These are phyloP conservation scores for Micropterix aruncella DNA, from an alignment of 2,888 invertebrate species.

Conservation along the genomic window DNA sequence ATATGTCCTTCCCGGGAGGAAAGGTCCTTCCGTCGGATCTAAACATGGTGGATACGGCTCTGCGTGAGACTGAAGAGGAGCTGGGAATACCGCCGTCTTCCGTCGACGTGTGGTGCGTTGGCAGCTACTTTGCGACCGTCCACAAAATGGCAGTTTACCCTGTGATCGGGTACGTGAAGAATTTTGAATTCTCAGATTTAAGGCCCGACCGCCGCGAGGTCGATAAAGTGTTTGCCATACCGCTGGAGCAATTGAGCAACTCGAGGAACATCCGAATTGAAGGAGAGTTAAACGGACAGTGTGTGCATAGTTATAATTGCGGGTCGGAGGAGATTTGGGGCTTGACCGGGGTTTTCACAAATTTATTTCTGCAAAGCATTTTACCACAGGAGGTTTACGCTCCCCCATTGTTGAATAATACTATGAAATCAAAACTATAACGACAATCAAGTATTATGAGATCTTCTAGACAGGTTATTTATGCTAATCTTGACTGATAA, in stretches of 20 bases:
- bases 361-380: slow-evolving; percentile 53
- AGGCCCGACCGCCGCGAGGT: slow-evolving; percentile 58
- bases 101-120: slow-evolving; percentile 57
- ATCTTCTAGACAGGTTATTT: no score
- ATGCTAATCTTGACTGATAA: no score
- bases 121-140: slow-evolving; percentile 31
- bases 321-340: slow-evolving; percentile 56
- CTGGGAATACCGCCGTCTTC: slow-evolving; percentile 48
- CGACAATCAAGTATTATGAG: no score
- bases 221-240: slow-evolving; percentile 56
- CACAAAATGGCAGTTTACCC: slow-evolving; percentile 50
- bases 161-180: slow-evolving; percentile 50
- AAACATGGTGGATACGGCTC: slow-evolving; percentile 52
- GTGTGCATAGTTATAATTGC: slow-evolving; percentile 51
- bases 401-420: no score
- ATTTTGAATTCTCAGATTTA: slow-evolving; percentile 36
- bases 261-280: slow-evolving; percentile 47
- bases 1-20: slow-evolving; percentile 79
- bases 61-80: slow-evolving; percentile 79
- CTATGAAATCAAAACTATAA: no score
- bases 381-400: no score
- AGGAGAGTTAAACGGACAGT: slow-evolving; percentile 47
- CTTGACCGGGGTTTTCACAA: slow-evolving; percentile 62
- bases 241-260: slow-evolving; percentile 49
- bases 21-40: slow-evolving; percentile 47